Conservation (phyloP, 2,888 invertebrate species). For the Plebejus anna region DNA sequence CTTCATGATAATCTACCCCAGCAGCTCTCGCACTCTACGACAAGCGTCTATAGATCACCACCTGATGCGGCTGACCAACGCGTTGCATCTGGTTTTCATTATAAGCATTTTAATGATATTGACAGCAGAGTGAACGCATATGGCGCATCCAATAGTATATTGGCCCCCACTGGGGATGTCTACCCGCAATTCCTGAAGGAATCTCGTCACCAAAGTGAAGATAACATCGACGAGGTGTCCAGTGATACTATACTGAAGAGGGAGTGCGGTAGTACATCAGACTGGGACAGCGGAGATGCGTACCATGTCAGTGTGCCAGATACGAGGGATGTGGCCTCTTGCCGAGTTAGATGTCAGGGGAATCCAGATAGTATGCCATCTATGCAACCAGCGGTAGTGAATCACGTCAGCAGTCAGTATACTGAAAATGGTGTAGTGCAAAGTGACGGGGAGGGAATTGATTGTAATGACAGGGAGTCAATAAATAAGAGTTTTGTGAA, state of each 20-base stretch:
- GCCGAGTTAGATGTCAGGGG: slow-evolving; percentile 59
- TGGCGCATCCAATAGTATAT: slow-evolving; percentile 51
- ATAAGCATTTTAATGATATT: slow-evolving; percentile 56
- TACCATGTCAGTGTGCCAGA: slow-evolving; percentile 57
- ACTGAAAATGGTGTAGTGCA: slow-evolving; percentile 62
- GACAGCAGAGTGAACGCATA: slow-evolving; percentile 55
- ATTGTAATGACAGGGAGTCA: slow-evolving; percentile 61
- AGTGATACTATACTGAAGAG: slow-evolving; percentile 49
- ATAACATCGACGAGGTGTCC: slow-evolving; percentile 45
- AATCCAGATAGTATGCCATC: slow-evolving; percentile 59
- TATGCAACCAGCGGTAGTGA: slow-evolving; percentile 54
- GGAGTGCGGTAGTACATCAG: slow-evolving; percentile 45
- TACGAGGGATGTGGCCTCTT: slow-evolving; percentile 53
- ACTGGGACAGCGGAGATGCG: slow-evolving; percentile 51
- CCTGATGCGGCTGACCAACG: slow-evolving; percentile 52
- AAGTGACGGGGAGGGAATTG: slow-evolving; percentile 54
- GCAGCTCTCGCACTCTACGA: slow-evolving; percentile 51
- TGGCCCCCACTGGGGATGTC: slow-evolving; percentile 49
- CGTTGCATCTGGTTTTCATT: slow-evolving; percentile 51
- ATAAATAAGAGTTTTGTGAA: slow-evolving; percentile 70
- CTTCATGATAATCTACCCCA: slow-evolving; percentile 55
- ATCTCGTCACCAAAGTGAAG: slow-evolving; percentile 50
- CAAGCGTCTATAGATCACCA: slow-evolving; percentile 51
- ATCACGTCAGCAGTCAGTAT: slow-evolving; percentile 55
- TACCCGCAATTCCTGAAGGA: slow-evolving; percentile 58